A percentile compares a stretch with the other conserved stretches of the same genome.
Conservation (phyloP, 2,888 invertebrate genomes). For the Catocala sponsa region DNA sequence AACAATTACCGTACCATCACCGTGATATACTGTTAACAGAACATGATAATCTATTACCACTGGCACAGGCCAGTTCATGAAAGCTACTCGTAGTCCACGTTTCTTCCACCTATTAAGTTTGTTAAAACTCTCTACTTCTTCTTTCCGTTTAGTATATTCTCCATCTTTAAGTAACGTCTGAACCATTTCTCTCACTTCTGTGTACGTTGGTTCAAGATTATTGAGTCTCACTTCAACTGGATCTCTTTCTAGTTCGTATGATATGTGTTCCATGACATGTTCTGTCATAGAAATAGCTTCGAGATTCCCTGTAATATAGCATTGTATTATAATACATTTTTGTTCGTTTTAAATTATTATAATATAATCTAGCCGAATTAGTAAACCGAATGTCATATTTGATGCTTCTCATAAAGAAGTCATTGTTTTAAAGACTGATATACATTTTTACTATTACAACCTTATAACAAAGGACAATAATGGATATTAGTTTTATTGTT, state of each 20-base stretch:
- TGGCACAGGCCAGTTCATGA: conserved; percentile 12
- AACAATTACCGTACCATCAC: conserved; percentile 1
- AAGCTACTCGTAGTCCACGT: conserved; percentile 17
- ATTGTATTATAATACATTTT: no score
- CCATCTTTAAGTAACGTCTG: conserved; percentile 83
- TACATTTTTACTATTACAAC: no score
- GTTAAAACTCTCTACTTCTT: conserved; percentile 86
- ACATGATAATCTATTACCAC: conserved; percentile 8
- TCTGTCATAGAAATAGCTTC: conserved; percentile 88
- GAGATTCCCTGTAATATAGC: conserved; percentile 68
- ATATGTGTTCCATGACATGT: conserved; percentile 90
- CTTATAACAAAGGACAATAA: no score
- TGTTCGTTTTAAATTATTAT: no score
- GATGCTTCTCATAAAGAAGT: no score
- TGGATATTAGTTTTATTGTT: not conserved
- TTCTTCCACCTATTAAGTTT: conserved; percentile 8
- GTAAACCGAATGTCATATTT: no score
- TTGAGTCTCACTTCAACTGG: conserved; percentile 84
- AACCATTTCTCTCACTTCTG: conserved; percentile 76
- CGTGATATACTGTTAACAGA: conserved; percentile 2
- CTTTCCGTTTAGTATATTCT: conserved; percentile 69
- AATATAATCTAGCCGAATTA: no score
- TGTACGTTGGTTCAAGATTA: conserved; percentile 75
- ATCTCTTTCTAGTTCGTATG: conserved; percentile 83
- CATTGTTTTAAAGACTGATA: no score